Conservation (phyloP, 1,140 invertebrate genomes). For the Orussus abietinus region DNA sequence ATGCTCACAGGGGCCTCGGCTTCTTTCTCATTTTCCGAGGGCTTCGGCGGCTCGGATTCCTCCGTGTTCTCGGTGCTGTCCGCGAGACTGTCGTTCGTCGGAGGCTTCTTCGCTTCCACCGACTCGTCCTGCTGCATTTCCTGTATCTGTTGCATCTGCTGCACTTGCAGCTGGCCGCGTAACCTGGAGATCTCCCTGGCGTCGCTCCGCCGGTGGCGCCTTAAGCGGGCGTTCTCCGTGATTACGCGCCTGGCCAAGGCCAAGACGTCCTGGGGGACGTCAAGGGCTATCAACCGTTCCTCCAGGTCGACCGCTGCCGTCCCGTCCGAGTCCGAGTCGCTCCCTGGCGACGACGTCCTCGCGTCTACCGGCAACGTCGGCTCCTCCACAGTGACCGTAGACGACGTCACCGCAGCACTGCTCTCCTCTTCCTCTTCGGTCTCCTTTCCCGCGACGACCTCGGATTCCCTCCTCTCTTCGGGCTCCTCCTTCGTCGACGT, state of each 20-base stretch:
- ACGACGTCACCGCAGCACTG: slow-evolving; percentile 44
- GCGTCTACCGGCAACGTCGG: slow-evolving; percentile 19
- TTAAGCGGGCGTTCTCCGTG: slow-evolving; percentile 33
- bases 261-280: slow-evolving; percentile 41
- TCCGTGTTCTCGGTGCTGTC: slow-evolving; percentile 42
- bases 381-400: slow-evolving; percentile 41
- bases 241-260: slow-evolving; percentile 32
- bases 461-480: slow-evolving; percentile 11
- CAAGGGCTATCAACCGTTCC: slow-evolving; percentile 33
- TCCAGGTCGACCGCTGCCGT: slow-evolving; percentile 28
- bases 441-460: slow-evolving; percentile 16
- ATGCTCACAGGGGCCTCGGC: slow-evolving; percentile 23
- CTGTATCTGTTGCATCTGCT: slow-evolving; percentile 21
- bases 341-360: slow-evolving; percentile 32
- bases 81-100: slow-evolving; percentile 28
- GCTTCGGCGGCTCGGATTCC: slow-evolving; percentile 18
- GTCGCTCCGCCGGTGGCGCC: slow-evolving; percentile 26
- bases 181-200: slow-evolving; percentile 34
- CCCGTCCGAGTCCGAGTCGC: slow-evolving; percentile 35
- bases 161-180: slow-evolving; percentile 28
- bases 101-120: slow-evolving; percentile 3
- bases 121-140: slow-evolving; percentile 5
- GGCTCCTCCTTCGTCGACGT: slow-evolving; percentile 1
- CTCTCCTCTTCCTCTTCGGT: slow-evolving; percentile 37
- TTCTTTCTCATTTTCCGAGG: slow-evolving; percentile 32